Conservation (phyloP, 2,113 vertebrate genomes). For the Tetrax tetrax region DNA sequence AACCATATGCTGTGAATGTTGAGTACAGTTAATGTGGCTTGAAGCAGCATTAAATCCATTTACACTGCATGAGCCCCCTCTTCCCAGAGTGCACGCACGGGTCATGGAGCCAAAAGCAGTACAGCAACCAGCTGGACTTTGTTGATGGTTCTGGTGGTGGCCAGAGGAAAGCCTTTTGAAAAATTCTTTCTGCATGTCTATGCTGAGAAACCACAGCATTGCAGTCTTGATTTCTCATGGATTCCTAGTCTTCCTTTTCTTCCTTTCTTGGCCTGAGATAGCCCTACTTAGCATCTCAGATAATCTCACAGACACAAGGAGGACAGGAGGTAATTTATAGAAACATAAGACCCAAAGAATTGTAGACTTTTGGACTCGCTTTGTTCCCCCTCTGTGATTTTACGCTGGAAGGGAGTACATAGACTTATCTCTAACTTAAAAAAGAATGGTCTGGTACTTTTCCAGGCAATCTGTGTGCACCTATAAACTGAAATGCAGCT, state of each 20-base stretch:
- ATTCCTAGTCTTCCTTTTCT: not conserved
- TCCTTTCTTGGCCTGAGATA: not conserved
- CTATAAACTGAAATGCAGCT: conserved; percentile 53
- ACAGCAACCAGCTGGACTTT: conserved; percentile 17
- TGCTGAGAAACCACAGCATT: not conserved
- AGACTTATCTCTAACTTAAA: not conserved
- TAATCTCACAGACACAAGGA: not conserved
- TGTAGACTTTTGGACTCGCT: not conserved
- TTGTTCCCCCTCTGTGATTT: not conserved
- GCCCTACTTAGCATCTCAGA: not conserved
- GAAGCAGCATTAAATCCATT: conserved; percentile 42
- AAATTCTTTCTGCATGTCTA: not conserved
- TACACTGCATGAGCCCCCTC: not conserved
- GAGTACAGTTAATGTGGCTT: conserved; percentile 34
- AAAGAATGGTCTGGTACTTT: conserved; percentile 25
- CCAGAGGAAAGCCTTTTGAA: not conserved
- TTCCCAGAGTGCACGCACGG: not conserved
- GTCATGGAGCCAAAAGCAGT: conserved; percentile 22
- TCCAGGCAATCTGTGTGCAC: conserved; percentile 33
- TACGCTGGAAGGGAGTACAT: not conserved
- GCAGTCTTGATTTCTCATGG: not conserved
- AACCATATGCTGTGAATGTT: conserved; percentile 16
- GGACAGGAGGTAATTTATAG: not conserved
- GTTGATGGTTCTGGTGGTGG: not conserved
- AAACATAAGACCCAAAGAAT: not conserved